Base-by-base conservation (phyloP, 2,888 invertebrate species). In the Galerucella pusilla region DNA sequence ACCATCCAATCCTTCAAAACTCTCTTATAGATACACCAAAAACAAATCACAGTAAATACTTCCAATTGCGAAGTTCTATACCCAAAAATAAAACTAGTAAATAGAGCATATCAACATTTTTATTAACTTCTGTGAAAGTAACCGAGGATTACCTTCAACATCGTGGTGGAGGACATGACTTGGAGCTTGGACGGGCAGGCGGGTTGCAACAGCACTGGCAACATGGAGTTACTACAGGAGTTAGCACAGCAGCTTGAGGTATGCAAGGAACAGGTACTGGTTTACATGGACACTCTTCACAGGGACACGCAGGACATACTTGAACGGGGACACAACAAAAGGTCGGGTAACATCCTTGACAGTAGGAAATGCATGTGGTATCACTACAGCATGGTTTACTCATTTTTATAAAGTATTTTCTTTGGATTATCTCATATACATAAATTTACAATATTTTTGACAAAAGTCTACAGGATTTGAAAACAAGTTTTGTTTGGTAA, bases 201-300 rank as follows among this genome's bases (percentile, higher is more conserved):
- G 60, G 11, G 5, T 14, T 28, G 1, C 11, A 61, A n/a, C 9
- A 45, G 59, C 69, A 69, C 9, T 35, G 65, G 70, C 75, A 77
- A 52, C 77, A 78, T 5, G 64, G 64, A 6, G 76, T 77, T 46
- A 80, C 75, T 1, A 80, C 75, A 11, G 80, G 80, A 11, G 79
- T 78, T 61, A 77, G 78, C 2, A 80, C 80, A 45, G 78, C 79
- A 6, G 80, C 77, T 60, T 80, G 78, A n/a, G 78, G 79, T 6
- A 77, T 75, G 64, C 78, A 79, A 6, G 79, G 78, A 20, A 79
- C 79, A 46, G 74, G 68, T 16, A 73, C 20, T 25, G 71, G 71
- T 25, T 28, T 46, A 70, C 79, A 71, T 11, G 64, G 71, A 65
- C 71, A 71, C 64, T 63, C 63, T 42, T 57, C 52, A 11, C 75